These are phyloP conservation scores for Seladonia tumulorum DNA, from an alignment of 2,888 invertebrate genomes.

Conservation along the genomic window DNA sequence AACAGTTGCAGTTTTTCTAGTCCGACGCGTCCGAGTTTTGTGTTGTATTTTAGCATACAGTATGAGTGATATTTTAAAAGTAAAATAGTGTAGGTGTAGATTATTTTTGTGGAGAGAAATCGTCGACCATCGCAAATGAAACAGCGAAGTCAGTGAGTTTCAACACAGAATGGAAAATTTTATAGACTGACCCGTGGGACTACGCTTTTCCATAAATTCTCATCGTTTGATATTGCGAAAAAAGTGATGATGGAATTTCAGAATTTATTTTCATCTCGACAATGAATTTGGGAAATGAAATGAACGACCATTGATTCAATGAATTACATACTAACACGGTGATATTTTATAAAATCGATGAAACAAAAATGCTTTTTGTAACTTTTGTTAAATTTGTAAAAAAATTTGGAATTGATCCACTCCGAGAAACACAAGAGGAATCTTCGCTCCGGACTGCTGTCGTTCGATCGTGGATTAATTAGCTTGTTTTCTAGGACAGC, in stretches of 20 bases:
- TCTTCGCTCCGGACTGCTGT: not conserved
- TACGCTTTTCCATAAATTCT: not conserved
- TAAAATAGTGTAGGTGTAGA: not conserved
- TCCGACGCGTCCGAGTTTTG: not conserved
- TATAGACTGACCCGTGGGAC: not conserved
- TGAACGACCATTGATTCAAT: not conserved
- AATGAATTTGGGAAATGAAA: not conserved
- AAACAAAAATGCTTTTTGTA: not conserved
- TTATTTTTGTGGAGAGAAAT: not conserved
- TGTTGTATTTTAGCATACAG: not conserved
- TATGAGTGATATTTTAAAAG: not conserved
- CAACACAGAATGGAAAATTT: not conserved
- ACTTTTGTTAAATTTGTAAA: not conserved
- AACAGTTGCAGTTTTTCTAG: not conserved
- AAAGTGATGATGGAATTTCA: not conserved
- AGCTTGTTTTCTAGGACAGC: constrained; percentile 48
- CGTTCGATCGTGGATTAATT: constrained; percentile 39
- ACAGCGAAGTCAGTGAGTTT: not conserved
- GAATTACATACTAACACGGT: not conserved
- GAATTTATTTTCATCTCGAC: not conserved
- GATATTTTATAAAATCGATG: not conserved
- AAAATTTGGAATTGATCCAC: constrained; percentile 12
- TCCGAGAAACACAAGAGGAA: not conserved
- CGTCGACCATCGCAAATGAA: not conserved
- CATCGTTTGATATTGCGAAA: not conserved